Percentiles rank a stretch among this genome's conserved stretches.
Evolutionary conservation across 2,113 vertebrate genomes (phyloP).

Genomic region (human): GRCh38 chr15:56432001-56432500

Average conservation of each 20-base stretch:
- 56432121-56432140: background rate
- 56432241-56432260: background rate
- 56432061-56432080: background rate
- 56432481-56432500: background rate
- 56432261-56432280: background rate
- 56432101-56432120: background rate
- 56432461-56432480: background rate
- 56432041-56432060: background rate
- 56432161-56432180: background rate
- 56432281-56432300: background rate
- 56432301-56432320: background rate
- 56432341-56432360: background rate
- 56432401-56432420: background rate
- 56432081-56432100: background rate
- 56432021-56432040: background rate
- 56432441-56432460: background rate
- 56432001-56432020: background rate
- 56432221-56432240: background rate
- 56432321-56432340: background rate
- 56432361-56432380: background rate
- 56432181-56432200: background rate
- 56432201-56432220: background rate
- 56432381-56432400: background rate
- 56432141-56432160: background rate
- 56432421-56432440: background rate